Evolutionary conservation across 2,113 vertebrate species (phyloP).

Genomic region (Stigmatopora nigra): DNA sequence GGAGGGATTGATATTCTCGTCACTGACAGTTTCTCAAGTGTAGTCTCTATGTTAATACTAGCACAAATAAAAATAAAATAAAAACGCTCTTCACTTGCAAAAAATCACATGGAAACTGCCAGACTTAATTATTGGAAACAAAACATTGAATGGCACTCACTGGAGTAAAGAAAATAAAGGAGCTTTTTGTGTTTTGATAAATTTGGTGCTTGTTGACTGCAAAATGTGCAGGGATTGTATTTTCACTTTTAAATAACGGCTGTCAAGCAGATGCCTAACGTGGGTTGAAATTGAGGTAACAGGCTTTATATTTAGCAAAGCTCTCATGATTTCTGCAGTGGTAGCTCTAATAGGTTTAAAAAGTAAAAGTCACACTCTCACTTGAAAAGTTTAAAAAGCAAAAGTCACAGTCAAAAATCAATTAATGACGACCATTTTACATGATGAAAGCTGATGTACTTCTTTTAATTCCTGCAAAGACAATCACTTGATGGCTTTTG

Average conservation of each 20-base stretch:
- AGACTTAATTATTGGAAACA: conserved; percentile 63
- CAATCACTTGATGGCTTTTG: conserved; percentile 30
- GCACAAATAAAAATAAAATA: conserved; percentile 49
- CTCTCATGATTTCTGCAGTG: conserved; percentile 55
- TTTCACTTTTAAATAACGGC: conserved; percentile 38
- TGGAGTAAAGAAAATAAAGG: conserved; percentile 53
- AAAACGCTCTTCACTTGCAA: conserved; percentile 46
- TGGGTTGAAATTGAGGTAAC: conserved; percentile 59
- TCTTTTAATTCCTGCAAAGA: conserved; percentile 53
- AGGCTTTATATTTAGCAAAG: conserved; percentile 62
- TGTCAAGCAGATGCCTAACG: conserved; percentile 64
- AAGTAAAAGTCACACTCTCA: conserved; percentile 49
- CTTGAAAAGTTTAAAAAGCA: conserved; percentile 62
- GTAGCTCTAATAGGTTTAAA: conserved; percentile 63
- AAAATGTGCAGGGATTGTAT: conserved; percentile 42
- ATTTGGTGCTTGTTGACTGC: conserved; percentile 50
- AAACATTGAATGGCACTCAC: conserved; percentile 62
- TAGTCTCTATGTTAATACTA: conserved; percentile 55
- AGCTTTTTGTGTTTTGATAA: conserved; percentile 47
- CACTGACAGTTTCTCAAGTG: conserved; percentile 61
- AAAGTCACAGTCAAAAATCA: conserved; percentile 53
- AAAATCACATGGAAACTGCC: conserved; percentile 59
- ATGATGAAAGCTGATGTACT: conserved; percentile 60
- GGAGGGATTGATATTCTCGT: conserved; percentile 51
- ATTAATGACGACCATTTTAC: conserved; percentile 61